Conservation (phyloP, 2,113 vertebrate species). For the Chrysochloris asiatica region DNA sequence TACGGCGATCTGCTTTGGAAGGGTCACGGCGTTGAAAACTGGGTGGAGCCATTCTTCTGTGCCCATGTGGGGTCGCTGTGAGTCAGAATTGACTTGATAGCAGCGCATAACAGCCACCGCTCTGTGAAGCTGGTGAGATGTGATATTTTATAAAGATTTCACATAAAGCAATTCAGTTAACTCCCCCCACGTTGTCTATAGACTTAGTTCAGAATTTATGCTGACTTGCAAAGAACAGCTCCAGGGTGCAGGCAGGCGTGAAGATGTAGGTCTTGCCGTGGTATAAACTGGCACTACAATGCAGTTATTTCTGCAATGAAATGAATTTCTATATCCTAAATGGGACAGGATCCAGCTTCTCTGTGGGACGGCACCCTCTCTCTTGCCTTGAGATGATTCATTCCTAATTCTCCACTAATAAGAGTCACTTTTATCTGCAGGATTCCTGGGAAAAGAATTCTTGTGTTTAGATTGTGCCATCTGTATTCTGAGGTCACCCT, state of each 20-base stretch:
- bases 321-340: not conserved
- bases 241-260: not conserved
- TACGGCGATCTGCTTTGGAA: not conserved
- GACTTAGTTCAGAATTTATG: too few relatives aligned
- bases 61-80: not conserved
- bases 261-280: rapidly evolving
- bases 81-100: not conserved
- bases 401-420: not conserved
- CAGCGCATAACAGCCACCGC: not conserved
- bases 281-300: not conserved
- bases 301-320: not conserved
- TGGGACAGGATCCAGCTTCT: not conserved
- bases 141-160: not conserved
- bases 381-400: not conserved
- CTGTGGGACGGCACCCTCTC: rapidly evolving
- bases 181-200: not conserved
- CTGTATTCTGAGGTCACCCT: not conserved
- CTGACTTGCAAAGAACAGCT: too few relatives aligned
- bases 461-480: not conserved
- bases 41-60: not conserved
- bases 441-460: not conserved
- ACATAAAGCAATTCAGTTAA: not conserved
- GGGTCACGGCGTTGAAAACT: not conserved
- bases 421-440: not conserved
- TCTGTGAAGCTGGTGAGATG: not conserved